A percentile compares a stretch with the other conserved stretches of the same genome.
Conservation (phyloP, 2,888 invertebrate species). For the Nineta flava region DNA sequence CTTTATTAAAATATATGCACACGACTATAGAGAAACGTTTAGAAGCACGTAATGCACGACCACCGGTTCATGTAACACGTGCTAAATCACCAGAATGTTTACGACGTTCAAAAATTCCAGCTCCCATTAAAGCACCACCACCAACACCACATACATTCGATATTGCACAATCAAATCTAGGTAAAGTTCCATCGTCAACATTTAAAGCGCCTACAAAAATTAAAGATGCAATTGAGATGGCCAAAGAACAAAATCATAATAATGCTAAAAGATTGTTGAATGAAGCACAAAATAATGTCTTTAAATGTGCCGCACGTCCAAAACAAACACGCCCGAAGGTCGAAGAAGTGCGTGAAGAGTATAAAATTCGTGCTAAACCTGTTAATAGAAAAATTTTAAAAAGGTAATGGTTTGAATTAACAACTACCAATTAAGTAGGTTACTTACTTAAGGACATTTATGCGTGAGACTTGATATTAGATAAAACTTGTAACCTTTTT, state of each 20-base stretch:
- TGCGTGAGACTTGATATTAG: too few relatives aligned
- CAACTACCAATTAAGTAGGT: too few relatives aligned
- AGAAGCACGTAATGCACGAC: constrained; percentile 1
- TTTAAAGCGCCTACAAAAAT: background rate
- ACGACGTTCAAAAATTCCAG: constrained; percentile 3
- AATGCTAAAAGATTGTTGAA: constrained; percentile 16
- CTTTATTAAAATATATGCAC: constrained; percentile 14
- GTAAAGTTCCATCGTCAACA: too few relatives aligned
- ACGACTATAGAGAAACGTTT: constrained; percentile 9
- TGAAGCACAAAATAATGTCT: constrained; percentile 16
- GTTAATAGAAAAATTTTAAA: constrained; percentile 9
- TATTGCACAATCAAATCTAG: too few relatives aligned
- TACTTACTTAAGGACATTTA: too few relatives aligned
- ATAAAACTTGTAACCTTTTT: too few relatives aligned
- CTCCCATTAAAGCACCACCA: background rate
- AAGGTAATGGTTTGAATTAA: too few relatives aligned
- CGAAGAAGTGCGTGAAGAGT: too few relatives aligned
- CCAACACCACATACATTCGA: constrained; percentile 5
- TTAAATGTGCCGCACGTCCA: constrained; percentile 13
- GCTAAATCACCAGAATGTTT: constrained; percentile 15
- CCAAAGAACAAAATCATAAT: constrained; percentile 15
- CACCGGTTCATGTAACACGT: constrained; percentile 14
- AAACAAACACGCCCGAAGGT: constrained; percentile 7
- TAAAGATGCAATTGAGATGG: constrained; percentile 12
- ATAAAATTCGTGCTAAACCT: too few relatives aligned